Evolutionary conservation across 2,113 vertebrate species (phyloP).

Genomic region (Circaetus cinerascens): DNA sequence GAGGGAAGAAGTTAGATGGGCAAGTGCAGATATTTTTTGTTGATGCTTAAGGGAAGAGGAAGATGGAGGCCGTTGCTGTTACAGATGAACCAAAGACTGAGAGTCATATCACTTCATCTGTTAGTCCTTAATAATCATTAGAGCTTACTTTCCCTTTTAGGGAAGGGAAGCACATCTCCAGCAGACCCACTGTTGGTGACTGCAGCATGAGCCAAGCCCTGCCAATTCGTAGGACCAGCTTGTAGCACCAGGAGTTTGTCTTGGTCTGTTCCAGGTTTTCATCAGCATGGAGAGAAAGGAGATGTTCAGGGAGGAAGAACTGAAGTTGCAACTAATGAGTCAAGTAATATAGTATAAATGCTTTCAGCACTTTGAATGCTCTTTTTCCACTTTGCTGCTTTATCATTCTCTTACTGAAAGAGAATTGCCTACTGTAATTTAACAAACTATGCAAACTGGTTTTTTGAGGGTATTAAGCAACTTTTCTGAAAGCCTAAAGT

Average conservation of each 20-base stretch:
- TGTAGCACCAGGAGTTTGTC: background rate
- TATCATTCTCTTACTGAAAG: background rate
- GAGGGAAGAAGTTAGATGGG: background rate
- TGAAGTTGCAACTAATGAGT: background rate
- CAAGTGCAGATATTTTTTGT: background rate
- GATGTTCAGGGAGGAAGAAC: rapidly evolving
- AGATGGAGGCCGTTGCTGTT: background rate
- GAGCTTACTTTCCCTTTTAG: background rate
- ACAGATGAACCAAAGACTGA: background rate
- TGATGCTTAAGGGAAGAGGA: background rate
- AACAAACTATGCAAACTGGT: background rate
- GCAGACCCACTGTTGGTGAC: background rate
- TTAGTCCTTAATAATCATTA: background rate
- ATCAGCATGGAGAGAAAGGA: background rate
- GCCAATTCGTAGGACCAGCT: background rate
- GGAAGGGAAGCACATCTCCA: background rate
- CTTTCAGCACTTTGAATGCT: background rate
- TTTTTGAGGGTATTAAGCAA: background rate
- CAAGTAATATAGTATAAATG: background rate
- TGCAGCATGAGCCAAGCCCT: background rate
- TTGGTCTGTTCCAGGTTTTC: background rate
- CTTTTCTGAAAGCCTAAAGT: background rate
- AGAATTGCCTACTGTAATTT: background rate
- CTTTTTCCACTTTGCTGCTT: background rate
- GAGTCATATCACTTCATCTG: background rate